Evolutionary conservation across 2,113 vertebrate genomes (phyloP).

Genomic region (Vanacampus margaritifer): DNA sequence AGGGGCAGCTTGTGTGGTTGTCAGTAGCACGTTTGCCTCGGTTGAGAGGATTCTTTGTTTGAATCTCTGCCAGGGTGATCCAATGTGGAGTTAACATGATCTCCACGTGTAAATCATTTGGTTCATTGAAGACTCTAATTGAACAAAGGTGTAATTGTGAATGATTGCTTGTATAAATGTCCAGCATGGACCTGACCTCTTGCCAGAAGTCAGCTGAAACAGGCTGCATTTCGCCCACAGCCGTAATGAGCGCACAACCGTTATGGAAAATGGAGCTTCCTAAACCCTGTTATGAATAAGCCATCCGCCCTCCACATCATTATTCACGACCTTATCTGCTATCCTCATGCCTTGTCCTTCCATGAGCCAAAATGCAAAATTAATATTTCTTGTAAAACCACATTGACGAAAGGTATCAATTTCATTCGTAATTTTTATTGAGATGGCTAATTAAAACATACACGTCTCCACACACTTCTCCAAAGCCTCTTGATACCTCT

Average conservation of each 20-base stretch:
- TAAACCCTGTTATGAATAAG: background rate
- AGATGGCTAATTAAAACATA: constrained; percentile 24
- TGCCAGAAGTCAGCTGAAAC: background rate
- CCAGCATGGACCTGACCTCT: too few relatives aligned
- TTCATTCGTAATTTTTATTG: background rate
- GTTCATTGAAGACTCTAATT: too few relatives aligned
- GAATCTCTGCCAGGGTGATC: background rate
- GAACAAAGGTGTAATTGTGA: background rate
- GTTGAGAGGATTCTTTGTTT: background rate
- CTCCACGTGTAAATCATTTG: too few relatives aligned
- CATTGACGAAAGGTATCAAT: constrained; percentile 1
- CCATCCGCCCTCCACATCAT: background rate
- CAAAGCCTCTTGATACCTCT: constrained; percentile 10
- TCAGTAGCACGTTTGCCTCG: background rate
- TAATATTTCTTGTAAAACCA: constrained; percentile 6
- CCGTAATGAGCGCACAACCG: background rate
- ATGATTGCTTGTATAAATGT: too few relatives aligned
- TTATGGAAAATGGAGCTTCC: background rate
- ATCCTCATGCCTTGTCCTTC: background rate
- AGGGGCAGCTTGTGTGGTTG: background rate
- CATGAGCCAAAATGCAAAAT: constrained; percentile 6
- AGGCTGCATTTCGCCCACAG: background rate
- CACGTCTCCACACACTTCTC: constrained; percentile 7
- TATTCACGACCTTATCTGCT: background rate
- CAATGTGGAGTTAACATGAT: background rate